Evolutionary conservation across 2,113 vertebrate species (phyloP), one percentile per base, ranked within the genome.

Genomic region (Seriola dumerili): DNA sequence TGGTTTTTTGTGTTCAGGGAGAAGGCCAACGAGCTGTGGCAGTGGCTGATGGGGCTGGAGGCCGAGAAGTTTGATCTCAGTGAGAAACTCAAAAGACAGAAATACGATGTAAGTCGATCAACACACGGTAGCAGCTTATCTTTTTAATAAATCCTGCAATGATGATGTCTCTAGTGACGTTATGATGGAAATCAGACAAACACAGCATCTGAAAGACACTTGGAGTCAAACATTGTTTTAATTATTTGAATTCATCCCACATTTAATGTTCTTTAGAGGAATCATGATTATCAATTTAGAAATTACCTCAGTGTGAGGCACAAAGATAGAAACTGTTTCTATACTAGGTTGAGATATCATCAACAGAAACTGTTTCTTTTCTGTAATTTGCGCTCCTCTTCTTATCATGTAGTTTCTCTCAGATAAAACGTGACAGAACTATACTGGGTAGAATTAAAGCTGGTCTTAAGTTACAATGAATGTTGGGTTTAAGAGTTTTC

Each of bases 81-180:
- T 68, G 98, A 99, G 32, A 99, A 96, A 87, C 95, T 99, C 89
- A 99, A 97, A 94, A 93, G 95, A 72, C 98, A 99, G 94, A 99
- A 99, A 90, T 98, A 99, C 0, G 98, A 99, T 80, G 98, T 98
- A 93, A 97, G 96, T 89, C 7, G 63, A 10, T 19, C 46, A 55
- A 19, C 19, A 17, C 1, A 1, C 3, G 21, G 1, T 1, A 10
- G 2, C 1, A 58, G 55, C 17, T 29, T 10, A 2, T 13, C 29
- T 34, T 36, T 68, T 34, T n/a, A 52, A 36, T 16, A 48, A 13
- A 10, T 4, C 5, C 7, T 36, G 12, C 11, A 42, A 36, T 19
- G 10, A 48, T 16, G 11, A 68, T 8, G 54, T 23, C 13, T 11
- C 5, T 21, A 42, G 16, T 44, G 36, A 44, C 9, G 21, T 52